These are phyloP conservation scores for Leptinotarsa defecta DNA, from an alignment of 1,140 invertebrate species.

Conservation along the genomic window DNA sequence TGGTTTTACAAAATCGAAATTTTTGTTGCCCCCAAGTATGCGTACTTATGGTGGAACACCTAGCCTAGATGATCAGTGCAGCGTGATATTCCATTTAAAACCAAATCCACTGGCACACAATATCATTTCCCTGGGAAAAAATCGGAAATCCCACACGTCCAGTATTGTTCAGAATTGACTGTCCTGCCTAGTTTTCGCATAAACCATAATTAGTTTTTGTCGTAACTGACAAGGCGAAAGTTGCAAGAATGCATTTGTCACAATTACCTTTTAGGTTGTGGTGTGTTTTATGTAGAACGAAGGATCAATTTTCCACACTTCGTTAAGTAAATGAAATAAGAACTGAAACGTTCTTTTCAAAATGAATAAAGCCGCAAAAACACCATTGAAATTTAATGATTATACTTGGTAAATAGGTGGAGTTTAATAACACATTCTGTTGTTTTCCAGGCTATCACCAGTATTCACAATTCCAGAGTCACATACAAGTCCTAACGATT, in stretches of 20 bases:
- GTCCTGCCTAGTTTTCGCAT: background rate
- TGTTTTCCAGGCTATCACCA: too few species aligned
- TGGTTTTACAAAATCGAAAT: slow-evolving; percentile 11
- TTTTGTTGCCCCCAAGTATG: slow-evolving; percentile 16
- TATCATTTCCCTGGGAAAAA: background rate
- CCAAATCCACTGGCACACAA: background rate
- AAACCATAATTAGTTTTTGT: slow-evolving; percentile 10
- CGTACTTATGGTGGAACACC: background rate
- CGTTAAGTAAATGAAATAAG: background rate
- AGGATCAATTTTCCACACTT: background rate
- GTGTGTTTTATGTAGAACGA: background rate
- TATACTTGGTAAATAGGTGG: too few species aligned
- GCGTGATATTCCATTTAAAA: slow-evolving; percentile 3
- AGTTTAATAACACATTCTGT: too few species aligned
- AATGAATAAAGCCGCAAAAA: too few species aligned
- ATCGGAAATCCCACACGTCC: slow-evolving; percentile 3
- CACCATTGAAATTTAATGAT: too few species aligned
- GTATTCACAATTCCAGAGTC: too few species aligned
- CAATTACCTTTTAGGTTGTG: background rate
- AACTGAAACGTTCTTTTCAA: background rate
- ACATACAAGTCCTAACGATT: too few species aligned
- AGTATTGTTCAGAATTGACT: slow-evolving; percentile 1
- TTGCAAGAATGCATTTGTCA: slow-evolving; percentile 10
- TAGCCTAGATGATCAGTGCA: slow-evolving; percentile 12
- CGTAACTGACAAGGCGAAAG: slow-evolving; percentile 1